Percentiles rank a stretch among this genome's conserved stretches.
Conservation (phyloP, 30 jellyfish, hydroid and myxozoan species). For the Morbakka virulenta region DNA sequence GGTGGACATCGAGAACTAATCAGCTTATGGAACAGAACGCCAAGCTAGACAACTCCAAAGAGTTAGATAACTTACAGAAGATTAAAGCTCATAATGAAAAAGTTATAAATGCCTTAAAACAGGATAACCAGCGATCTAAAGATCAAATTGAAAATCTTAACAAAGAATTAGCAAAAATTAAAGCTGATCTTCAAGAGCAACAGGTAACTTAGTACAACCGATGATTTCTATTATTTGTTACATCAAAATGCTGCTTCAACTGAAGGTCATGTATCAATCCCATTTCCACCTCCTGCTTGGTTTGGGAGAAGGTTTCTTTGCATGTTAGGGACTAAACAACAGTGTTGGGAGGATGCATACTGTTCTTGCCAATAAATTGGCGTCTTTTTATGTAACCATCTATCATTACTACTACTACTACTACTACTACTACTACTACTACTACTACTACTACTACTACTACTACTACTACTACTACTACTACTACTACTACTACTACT, state of each 20-base stretch:
- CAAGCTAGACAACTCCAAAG: conserved; percentile 75
- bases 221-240: no score
- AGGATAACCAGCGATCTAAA: conserved; percentile 67
- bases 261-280: no score
- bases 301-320: no score
- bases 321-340: no score
- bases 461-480: neutral
- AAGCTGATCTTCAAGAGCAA: conserved; percentile 43
- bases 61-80: conserved; percentile 50
- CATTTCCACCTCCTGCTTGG: no score
- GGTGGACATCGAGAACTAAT: conserved; percentile 91
- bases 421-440: neutral
- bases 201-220: conserved; percentile 67
- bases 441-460: neutral
- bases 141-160: conserved; percentile 71
- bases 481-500: neutral
- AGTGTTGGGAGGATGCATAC: no score
- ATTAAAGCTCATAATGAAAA: conserved; percentile 71
- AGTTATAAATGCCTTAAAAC: conserved; percentile 65
- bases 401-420: neutral
- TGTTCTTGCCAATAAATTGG: neutral
- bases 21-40: conserved; percentile 84
- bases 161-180: conserved; percentile 60
- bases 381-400: no score
- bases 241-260: no score